Conservation (phyloP, 2,888 invertebrate genomes). For the Lampropteryx suffumata region DNA sequence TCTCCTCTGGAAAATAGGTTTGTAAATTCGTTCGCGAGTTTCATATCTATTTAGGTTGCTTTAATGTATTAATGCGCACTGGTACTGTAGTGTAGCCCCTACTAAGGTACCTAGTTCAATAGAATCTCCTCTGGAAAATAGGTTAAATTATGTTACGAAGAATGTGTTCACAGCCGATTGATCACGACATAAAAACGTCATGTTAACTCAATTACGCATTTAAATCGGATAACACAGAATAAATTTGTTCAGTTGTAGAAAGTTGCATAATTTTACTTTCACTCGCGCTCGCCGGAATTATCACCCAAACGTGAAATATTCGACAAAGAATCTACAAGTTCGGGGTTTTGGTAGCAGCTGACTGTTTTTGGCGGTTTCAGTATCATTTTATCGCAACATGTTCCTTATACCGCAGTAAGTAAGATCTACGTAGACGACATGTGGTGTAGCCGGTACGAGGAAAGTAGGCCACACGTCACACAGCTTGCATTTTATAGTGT, state of each 20-base stretch:
- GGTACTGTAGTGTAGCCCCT: too few relatives aligned
- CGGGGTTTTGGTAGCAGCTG: constrained; percentile 56
- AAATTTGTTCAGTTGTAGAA: constrained; percentile 60
- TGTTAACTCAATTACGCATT: constrained; percentile 35
- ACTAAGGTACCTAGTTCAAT: not conserved
- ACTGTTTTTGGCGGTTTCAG: constrained; percentile 42
- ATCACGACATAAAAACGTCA: constrained; percentile 28
- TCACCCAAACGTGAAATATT: constrained; percentile 65
- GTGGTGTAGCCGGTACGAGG: constrained; percentile 67
- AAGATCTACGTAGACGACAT: constrained; percentile 59
- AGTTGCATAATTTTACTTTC: constrained; percentile 82
- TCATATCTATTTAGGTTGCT: too few relatives aligned
- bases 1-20: constrained; percentile 1
- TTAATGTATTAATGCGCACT: too few relatives aligned
- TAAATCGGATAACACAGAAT: constrained; percentile 42
- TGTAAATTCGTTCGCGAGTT: too few relatives aligned
- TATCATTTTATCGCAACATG: constrained; percentile 46
- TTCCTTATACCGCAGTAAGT: constrained; percentile 50
- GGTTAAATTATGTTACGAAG: not conserved
- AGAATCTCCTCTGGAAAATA: not conserved
- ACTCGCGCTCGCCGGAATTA: constrained; percentile 64
- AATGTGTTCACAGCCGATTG: constrained; percentile 13
- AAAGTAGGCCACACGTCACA: constrained; percentile 79
- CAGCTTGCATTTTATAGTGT: constrained; percentile 71
- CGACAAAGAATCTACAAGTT: constrained; percentile 68